phyloP scores from a whole-genome alignment of 2,113 vertebrate genomes.

The Lynx canadensis region DNA sequence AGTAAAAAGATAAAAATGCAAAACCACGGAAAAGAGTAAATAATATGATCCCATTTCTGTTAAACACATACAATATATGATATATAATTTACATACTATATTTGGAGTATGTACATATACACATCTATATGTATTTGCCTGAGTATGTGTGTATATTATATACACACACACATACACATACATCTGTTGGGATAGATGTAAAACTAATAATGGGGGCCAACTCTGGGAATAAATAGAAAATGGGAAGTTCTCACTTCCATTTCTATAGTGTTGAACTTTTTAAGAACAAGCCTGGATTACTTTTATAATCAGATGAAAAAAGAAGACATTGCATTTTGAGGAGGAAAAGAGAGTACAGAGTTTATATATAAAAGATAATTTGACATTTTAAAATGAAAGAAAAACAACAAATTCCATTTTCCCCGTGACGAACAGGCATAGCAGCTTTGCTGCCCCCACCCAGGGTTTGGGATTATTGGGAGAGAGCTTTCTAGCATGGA shows the following conservation, averaged over 20 bases:
- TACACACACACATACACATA: background rate
- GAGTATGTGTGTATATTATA: background rate
- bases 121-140: background rate
- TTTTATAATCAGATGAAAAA: background rate
- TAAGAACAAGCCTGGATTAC: background rate
- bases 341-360: background rate
- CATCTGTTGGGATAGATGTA: background rate
- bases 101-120: background rate
- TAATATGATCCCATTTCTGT: background rate
- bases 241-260: background rate
- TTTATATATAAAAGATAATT: background rate
- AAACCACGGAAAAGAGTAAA: background rate
- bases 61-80: background rate
- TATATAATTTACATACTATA: background rate
- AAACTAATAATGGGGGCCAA: background rate
- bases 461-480: background rate
- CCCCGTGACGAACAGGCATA: background rate
- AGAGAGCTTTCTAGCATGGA: background rate
- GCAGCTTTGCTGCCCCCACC: background rate
- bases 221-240: conserved; percentile 10
- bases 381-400: conserved; percentile 46
- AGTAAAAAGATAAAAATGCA: background rate
- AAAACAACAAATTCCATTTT: background rate
- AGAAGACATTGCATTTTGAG: background rate
- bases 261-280: background rate